A percentile compares a stretch with the other conserved stretches of the same genome.
Evolutionary conservation across 2,888 invertebrate species (phyloP).

Genomic region (Athripsodes cinereus): DNA sequence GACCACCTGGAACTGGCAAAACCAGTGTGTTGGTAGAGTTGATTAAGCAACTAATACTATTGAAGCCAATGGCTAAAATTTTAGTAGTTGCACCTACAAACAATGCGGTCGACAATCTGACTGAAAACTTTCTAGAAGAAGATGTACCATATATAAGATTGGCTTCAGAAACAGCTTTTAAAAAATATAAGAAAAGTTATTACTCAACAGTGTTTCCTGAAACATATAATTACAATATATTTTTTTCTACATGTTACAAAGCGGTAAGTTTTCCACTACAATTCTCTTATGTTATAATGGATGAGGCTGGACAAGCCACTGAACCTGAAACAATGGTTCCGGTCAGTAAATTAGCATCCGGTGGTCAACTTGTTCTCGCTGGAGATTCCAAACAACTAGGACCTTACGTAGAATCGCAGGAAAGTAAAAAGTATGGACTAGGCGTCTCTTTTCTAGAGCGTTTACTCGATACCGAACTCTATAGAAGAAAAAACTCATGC

Average conservation of each 20-base stretch:
- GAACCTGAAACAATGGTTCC: conserved; percentile 89
- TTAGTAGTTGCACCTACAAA: conserved; percentile 39
- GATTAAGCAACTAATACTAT: conserved; percentile 68
- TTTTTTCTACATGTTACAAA: not conserved
- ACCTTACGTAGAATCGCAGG: conserved; percentile 65
- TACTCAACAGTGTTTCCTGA: not conserved
- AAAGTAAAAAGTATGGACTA: conserved; percentile 61
- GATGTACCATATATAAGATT: conserved; percentile 64
- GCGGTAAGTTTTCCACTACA: conserved; percentile 49
- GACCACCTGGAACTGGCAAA: conserved; percentile 81
- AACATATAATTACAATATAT: not conserved
- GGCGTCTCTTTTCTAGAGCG: conserved; percentile 66
- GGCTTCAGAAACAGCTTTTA: conserved; percentile 59
- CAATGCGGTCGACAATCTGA: conserved; percentile 70
- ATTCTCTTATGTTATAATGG: conserved; percentile 85
- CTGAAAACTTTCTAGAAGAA: conserved; percentile 66
- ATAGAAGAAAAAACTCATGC: not conserved
- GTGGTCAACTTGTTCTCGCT: conserved; percentile 64
- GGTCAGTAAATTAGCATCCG: conserved; percentile 54
- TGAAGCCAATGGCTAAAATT: conserved; percentile 27
- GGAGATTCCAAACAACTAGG: conserved; percentile 91
- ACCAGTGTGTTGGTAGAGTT: conserved; percentile 67
- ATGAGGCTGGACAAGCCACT: conserved; percentile 90
- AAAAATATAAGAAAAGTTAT: conserved; percentile 42
- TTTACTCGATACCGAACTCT: conserved; percentile 47